Evolutionary conservation across 2,113 vertebrate genomes (phyloP).

Genomic region (Ciconia stormi): DNA sequence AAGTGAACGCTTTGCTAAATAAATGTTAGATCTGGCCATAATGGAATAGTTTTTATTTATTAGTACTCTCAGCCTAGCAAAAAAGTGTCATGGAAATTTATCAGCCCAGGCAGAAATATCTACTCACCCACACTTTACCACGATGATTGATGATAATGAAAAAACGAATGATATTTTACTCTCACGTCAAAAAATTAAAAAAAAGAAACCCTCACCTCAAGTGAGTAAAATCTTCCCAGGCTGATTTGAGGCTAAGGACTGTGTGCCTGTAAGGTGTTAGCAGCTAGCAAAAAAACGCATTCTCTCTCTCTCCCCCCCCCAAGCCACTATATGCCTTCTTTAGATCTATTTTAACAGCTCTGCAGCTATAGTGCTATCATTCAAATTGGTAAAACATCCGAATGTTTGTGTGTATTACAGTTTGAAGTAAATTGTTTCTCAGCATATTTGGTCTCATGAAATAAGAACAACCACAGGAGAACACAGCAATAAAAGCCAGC

Average conservation of each 20-base stretch:
- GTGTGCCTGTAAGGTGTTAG: neutral
- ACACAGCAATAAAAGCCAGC: neutral
- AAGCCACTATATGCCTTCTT: neutral
- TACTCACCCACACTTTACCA: constrained; percentile 27
- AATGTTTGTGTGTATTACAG: neutral
- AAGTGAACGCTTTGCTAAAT: constrained; percentile 35
- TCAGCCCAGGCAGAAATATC: constrained; percentile 53
- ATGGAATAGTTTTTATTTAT: constrained; percentile 68
- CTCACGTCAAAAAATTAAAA: neutral
- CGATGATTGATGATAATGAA: constrained; percentile 63
- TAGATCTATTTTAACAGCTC: neutral
- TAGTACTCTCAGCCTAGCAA: constrained; percentile 60
- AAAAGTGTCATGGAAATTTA: constrained; percentile 64
- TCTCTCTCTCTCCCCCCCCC: neutral
- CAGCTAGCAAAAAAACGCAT: neutral
- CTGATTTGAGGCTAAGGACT: neutral
- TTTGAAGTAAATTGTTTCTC: neutral
- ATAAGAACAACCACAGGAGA: neutral
- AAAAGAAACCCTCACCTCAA: neutral
- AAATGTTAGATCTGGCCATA: constrained; percentile 63
- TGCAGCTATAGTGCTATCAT: neutral
- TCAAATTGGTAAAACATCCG: neutral
- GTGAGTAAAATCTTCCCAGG: neutral
- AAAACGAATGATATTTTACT: constrained; percentile 51
- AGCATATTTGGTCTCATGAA: neutral